Conservation (phyloP, 2,797 vertebrate genomes). For the Arnoldichthys spilopterus region DNA sequence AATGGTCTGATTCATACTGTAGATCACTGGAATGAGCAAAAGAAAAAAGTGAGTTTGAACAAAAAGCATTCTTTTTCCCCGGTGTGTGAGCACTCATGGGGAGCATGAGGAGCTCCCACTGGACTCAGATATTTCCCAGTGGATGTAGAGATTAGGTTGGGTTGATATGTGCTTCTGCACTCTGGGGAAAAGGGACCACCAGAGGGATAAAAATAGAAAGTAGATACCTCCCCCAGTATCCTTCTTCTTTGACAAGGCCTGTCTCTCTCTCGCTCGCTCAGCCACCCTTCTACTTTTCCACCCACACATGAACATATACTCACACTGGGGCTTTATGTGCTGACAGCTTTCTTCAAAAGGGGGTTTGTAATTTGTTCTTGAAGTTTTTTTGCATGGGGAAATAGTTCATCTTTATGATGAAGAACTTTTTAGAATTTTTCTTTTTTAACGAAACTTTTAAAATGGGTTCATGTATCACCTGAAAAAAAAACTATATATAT, state of each 20-base stretch:
- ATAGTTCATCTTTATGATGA: too few species aligned
- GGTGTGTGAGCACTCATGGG: neutral
- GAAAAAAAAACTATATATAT: too few species aligned
- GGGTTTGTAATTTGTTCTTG: too few species aligned
- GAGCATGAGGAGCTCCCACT: neutral
- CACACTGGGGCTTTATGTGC: too few species aligned
- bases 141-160: neutral
- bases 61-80: conserved; percentile 4
- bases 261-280: neutral
- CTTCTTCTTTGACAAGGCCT: conserved; percentile 12
- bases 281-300: neutral
- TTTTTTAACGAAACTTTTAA: too few species aligned
- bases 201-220: conserved; percentile 47
- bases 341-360: too few species aligned
- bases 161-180: conserved; percentile 16
- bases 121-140: neutral
- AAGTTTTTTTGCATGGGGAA: too few species aligned
- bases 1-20: neutral
- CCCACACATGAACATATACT: neutral
- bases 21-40: neutral
- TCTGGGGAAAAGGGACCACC: conserved; percentile 23
- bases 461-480: too few species aligned
- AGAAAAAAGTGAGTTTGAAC: neutral
- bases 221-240: conserved; percentile 7
- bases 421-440: too few species aligned